phyloP scores from a whole-genome alignment of 64 coral and sea anemone genomes.

The Hydrozoanthus tunicans region DNA sequence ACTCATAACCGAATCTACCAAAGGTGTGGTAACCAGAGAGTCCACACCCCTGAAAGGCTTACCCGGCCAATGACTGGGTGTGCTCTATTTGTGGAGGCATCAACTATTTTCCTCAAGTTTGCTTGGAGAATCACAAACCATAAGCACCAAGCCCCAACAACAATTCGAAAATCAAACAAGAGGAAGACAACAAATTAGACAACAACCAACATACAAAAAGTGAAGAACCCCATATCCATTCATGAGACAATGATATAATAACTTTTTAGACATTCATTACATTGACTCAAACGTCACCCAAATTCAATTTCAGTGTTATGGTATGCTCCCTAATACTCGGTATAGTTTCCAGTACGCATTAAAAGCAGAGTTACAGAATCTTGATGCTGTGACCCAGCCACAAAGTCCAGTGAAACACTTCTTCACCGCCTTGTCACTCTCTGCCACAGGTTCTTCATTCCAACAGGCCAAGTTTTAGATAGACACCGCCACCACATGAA shows the following conservation, averaged over 20 bases:
- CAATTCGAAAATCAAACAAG: conserved; percentile 1
- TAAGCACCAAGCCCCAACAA: background rate
- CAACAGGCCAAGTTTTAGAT: conserved; percentile 58
- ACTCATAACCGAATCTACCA: conserved; percentile 26
- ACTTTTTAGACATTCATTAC: too few relatives aligned
- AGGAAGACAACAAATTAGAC: background rate
- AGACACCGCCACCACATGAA: conserved; percentile 42
- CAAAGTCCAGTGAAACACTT: conserved; percentile 11
- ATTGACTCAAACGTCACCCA: background rate
- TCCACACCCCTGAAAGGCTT: too few relatives aligned
- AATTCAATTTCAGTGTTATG: too few relatives aligned
- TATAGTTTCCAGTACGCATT: too few relatives aligned
- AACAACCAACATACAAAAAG: background rate
- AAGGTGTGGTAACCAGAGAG: background rate
- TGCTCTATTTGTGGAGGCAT: conserved; percentile 35
- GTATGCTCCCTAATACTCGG: too few relatives aligned
- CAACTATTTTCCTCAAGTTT: conserved; percentile 8
- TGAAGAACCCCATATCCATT: background rate
- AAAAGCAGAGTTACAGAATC: too few relatives aligned
- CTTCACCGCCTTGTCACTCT: conserved; percentile 61
- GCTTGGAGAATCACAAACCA: conserved; percentile 5
- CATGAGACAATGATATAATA: background rate
- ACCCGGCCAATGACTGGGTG: conserved; percentile 26
- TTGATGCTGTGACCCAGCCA: background rate
- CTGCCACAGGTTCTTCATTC: conserved; percentile 38